These are phyloP conservation scores for Nymphicus hollandicus DNA, from an alignment of 2,113 vertebrate genomes.

Conservation along the genomic window DNA sequence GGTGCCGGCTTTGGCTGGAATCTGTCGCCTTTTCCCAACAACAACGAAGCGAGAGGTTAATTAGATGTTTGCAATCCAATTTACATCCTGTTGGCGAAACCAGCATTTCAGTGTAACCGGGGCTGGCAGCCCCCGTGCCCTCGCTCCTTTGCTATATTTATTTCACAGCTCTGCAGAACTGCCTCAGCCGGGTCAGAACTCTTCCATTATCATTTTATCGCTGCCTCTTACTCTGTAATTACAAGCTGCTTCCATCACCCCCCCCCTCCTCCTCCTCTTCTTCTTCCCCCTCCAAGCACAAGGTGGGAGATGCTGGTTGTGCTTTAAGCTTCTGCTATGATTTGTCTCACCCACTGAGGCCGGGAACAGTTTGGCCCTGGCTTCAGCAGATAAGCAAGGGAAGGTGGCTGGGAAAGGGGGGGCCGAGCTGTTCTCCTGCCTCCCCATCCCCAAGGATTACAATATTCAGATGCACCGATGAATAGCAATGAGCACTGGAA, in stretches of 20 bases:
- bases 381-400: constrained; percentile 33
- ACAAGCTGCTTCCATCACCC: constrained; percentile 23
- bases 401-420: not conserved
- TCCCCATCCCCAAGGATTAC: not conserved
- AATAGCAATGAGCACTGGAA: constrained; percentile 30
- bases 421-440: not conserved
- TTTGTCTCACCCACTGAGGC: constrained; percentile 37
- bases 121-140: constrained; percentile 46
- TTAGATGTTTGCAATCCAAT: constrained; percentile 84
- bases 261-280: not conserved
- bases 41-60: constrained; percentile 75
- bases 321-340: constrained; percentile 25
- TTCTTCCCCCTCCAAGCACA: not conserved
- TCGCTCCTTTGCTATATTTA: constrained; percentile 51
- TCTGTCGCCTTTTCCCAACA: not conserved
- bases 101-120: constrained; percentile 67
- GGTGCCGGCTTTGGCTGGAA: not conserved
- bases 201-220: constrained; percentile 74
- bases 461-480: not conserved
- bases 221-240: constrained; percentile 73
- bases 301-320: not conserved
- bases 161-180: constrained; percentile 68
- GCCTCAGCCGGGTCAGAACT: constrained; percentile 62
- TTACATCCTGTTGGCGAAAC: constrained; percentile 76
- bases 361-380: not conserved